phyloP scores from a whole-genome alignment of 1,140 invertebrate species.

The Brachionus koreanus region DNA sequence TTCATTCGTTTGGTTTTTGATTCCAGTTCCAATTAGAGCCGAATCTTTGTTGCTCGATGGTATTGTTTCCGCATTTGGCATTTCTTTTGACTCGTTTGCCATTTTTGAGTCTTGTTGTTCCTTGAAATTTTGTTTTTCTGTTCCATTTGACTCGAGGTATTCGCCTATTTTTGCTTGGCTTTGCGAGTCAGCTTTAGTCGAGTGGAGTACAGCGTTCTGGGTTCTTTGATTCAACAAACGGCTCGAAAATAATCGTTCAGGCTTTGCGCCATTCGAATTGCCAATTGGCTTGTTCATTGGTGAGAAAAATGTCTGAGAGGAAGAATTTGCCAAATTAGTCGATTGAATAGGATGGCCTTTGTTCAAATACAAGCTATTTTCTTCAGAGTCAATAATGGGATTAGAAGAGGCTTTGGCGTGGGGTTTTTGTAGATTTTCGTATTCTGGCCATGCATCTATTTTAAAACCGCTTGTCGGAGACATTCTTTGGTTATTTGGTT shows the following conservation, averaged over 20 bases:
- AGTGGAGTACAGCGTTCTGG: neutral
- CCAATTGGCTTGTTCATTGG: neutral
- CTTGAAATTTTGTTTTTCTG: neutral
- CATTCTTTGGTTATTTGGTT: neutral
- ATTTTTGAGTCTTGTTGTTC: neutral
- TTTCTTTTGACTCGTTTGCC: neutral
- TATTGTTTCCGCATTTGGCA: neutral
- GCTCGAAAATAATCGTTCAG: constrained; percentile 7
- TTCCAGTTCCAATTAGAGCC: neutral
- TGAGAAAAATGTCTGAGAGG: constrained; percentile 7
- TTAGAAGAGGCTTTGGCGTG: neutral
- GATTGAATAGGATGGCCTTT: neutral
- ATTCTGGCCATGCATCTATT: neutral
- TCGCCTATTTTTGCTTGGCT: neutral
- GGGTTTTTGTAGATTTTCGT: neutral
- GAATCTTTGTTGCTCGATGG: neutral
- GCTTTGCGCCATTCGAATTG: neutral
- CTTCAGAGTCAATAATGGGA: neutral
- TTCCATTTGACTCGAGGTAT: neutral
- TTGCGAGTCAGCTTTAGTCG: neutral
- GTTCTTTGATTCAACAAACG: constrained; percentile 6
- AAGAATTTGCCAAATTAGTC: neutral
- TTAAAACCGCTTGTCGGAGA: neutral
- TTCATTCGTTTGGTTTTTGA: neutral
- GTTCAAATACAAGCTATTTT: constrained; percentile 24